Base-by-base conservation (phyloP, 2,797 vertebrate species). In the Morus bassanus region DNA sequence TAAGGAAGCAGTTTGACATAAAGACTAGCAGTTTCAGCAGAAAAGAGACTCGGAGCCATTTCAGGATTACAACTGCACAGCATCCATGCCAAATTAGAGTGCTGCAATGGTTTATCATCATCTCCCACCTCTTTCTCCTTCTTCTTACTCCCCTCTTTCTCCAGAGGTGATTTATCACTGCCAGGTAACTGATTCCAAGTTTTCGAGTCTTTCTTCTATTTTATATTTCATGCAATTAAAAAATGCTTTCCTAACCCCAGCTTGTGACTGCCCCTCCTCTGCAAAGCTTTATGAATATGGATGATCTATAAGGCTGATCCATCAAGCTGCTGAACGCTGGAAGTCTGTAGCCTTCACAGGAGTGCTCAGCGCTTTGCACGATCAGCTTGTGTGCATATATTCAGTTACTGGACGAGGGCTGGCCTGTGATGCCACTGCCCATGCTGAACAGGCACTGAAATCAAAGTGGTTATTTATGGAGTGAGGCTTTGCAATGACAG, bases 101-200 rank as follows among this genome's bases (percentile, higher is more conserved):
- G 69, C 82, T 88, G 45, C 65, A 75, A 69, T 18, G 39, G 69
- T 83, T 84, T 88, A 59, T 75, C 91, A 92, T 68, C 86, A 73
- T 45, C 41, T 63, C 69, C 43, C 27, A 75, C 14, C 21, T 15
- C 3, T 13, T 76, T 79, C 73, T 72, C 72, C 46, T 80, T 89
- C 81, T 57, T 60, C 18, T 93, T 83, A 83, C 43, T 88, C 79
- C 75, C 28, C 60, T 82, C 72, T 87, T 93, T 95, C 81, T 95
- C 61, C 76, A 93, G 87, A 91, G 56, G 57, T 21, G 54, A 90
- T 69, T 93, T 63, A 89, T 90, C 91, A 93, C 95, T 96, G 89
- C 92, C 94, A 91, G 35, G 37, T 67, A 86, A 92, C 11, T 45
- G 59, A 89, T 73, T 84, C 23, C 69, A 89, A 86, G 10, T 30